Conservation (phyloP, 2,888 invertebrate genomes). For the Callinectes sapidus region DNA sequence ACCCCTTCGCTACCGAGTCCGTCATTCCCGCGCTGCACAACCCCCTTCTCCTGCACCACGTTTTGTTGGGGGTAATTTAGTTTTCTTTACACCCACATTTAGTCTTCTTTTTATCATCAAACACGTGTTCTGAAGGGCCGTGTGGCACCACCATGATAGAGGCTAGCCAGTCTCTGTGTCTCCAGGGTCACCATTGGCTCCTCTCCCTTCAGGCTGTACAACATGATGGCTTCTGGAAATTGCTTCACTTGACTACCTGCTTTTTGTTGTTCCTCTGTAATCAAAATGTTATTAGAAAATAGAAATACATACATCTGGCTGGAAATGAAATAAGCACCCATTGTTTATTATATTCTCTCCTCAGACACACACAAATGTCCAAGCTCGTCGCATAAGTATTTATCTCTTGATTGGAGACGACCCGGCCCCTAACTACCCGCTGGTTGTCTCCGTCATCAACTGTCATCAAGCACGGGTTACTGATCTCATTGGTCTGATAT, state of each 20-base stretch:
- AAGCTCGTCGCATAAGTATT: constrained; percentile 90
- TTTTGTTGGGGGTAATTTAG: too few relatives aligned
- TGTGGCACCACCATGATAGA: background rate
- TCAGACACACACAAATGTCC: constrained; percentile 83
- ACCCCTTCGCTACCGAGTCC: too few relatives aligned
- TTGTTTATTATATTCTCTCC: constrained; percentile 42
- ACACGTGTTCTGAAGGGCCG: too few relatives aligned
- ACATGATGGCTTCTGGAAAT: background rate
- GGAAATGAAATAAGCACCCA: background rate
- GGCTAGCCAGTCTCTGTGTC: background rate
- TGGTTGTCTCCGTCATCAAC: constrained; percentile 87
- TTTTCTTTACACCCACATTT: too few relatives aligned
- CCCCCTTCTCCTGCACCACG: too few relatives aligned
- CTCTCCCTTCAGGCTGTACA: background rate
- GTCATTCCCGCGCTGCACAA: too few relatives aligned
- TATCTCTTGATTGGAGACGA: constrained; percentile 86
- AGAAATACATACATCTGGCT: background rate
- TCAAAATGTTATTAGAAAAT: background rate
- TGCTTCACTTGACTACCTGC: background rate
- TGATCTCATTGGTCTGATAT: constrained; percentile 94
- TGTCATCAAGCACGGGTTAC: constrained; percentile 85
- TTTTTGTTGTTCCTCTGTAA: background rate
- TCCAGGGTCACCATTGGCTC: background rate
- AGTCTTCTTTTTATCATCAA: too few relatives aligned
- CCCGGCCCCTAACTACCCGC: constrained; percentile 88